These are phyloP conservation scores for Clarias macrocephalus DNA, from an alignment of 2,113 vertebrate genomes.

Conservation along the genomic window DNA sequence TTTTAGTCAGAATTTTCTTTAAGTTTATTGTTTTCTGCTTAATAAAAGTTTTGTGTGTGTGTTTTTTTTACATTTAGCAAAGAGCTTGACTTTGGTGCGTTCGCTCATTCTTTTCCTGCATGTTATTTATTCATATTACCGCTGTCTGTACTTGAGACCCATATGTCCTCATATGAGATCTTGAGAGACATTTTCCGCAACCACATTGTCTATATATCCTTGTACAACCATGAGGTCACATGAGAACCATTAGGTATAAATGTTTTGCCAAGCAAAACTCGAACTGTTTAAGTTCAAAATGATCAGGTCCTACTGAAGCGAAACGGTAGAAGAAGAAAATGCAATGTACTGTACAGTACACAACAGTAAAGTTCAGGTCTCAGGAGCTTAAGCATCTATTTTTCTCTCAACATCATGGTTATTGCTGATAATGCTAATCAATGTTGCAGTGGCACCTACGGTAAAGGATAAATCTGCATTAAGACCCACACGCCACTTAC, in stretches of 20 bases:
- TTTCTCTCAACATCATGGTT: not conserved
- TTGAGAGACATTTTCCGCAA: too few species aligned
- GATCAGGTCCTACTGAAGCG: too few species aligned
- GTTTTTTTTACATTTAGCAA: not conserved
- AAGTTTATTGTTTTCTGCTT: not conserved
- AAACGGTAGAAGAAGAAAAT: too few species aligned
- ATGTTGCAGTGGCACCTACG: not conserved
- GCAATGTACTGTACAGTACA: too few species aligned
- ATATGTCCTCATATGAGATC: too few species aligned
- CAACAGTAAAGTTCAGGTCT: too few species aligned
- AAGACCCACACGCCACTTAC: conserved; percentile 73
- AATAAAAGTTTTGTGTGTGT: not conserved
- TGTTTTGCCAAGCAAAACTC: too few species aligned
- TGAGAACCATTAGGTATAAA: too few species aligned
- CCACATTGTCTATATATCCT: too few species aligned
- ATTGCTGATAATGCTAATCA: not conserved
- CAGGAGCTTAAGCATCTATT: not conserved
- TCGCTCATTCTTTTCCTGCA: too few species aligned
- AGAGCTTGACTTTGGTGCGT: not conserved
- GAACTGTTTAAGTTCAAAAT: too few species aligned
- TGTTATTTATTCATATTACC: not conserved
- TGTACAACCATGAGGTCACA: too few species aligned
- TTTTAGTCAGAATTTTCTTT: not conserved
- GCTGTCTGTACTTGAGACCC: not conserved
- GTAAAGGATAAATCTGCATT: not conserved